These are phyloP conservation scores for Pachycephus smyrnensis DNA, from an alignment of 2,888 invertebrate genomes.

Conservation along the genomic window DNA sequence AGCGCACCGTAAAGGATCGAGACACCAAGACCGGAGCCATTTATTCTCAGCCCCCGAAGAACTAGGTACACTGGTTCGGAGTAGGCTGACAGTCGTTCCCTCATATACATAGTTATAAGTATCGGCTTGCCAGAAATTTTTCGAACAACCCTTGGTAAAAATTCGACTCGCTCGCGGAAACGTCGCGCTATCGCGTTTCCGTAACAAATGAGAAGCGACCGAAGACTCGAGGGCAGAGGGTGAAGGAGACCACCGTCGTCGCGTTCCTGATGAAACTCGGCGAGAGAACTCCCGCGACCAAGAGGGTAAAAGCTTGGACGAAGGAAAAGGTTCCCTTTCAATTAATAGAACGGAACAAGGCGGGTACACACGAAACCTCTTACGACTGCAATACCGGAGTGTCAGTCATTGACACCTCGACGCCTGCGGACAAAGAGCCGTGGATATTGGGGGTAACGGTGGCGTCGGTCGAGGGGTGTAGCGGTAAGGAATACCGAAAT, in stretches of 20 bases:
- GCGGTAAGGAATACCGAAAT: background rate
- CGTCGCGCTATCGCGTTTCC: background rate
- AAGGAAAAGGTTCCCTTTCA: background rate
- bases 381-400: background rate
- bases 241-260: background rate
- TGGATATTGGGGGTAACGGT: background rate
- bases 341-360: background rate
- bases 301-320: background rate
- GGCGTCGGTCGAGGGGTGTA: background rate
- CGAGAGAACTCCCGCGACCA: background rate
- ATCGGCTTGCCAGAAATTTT: background rate
- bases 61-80: background rate
- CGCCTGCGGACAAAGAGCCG: background rate
- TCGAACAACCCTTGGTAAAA: background rate
- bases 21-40: background rate
- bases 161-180: background rate
- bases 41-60: background rate
- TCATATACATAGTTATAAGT: background rate
- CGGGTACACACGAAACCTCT: background rate
- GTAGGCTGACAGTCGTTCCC: background rate
- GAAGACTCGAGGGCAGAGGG: background rate
- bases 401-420: conserved; percentile 6
- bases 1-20: background rate
- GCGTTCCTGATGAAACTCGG: background rate
- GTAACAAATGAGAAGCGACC: background rate